Percentiles rank a stretch among this genome's conserved stretches.
Evolutionary conservation across 2,113 vertebrate species (phyloP).

Genomic region (Limanda limanda): DNA sequence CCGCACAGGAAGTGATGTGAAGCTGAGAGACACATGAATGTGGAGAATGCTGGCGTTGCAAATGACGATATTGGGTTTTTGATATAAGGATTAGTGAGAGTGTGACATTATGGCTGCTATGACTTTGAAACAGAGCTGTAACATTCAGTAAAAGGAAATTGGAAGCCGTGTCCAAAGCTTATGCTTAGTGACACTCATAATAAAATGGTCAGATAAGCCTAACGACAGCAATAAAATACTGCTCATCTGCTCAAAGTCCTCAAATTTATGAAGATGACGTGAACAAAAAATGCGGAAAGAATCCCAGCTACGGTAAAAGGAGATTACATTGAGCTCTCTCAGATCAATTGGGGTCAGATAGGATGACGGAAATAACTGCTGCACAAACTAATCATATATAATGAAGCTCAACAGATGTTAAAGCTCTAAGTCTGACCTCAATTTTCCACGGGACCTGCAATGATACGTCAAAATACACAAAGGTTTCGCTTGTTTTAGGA

Average conservation of each 20-base stretch:
- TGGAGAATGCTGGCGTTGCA: constrained; percentile 27
- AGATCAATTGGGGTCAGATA: constrained; percentile 68
- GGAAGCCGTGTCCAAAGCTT: constrained; percentile 46
- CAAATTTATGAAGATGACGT: constrained; percentile 43
- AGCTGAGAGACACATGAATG: not conserved
- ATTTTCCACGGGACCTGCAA: constrained; percentile 54
- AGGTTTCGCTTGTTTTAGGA: constrained; percentile 22
- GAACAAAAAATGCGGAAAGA: constrained; percentile 48
- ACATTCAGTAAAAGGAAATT: constrained; percentile 58
- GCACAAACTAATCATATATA: constrained; percentile 63
- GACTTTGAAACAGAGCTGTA: constrained; percentile 20
- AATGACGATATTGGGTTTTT: constrained; percentile 3
- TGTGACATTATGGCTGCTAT: no score
- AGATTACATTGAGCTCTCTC: constrained; percentile 69
- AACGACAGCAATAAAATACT: constrained; percentile 45
- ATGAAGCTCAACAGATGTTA: constrained; percentile 63
- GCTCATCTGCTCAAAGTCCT: constrained; percentile 49
- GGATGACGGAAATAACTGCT: constrained; percentile 62
- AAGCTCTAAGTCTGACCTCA: constrained; percentile 49
- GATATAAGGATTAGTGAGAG: no score
- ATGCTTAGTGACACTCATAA: constrained; percentile 34
- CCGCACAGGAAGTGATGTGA: constrained; percentile 9
- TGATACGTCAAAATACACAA: constrained; percentile 50
- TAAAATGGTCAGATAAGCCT: constrained; percentile 47
- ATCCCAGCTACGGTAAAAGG: constrained; percentile 57